These are phyloP conservation scores for Lamellibrachia columna DNA, from an alignment of 2,888 invertebrate species.

Conservation along the genomic window DNA sequence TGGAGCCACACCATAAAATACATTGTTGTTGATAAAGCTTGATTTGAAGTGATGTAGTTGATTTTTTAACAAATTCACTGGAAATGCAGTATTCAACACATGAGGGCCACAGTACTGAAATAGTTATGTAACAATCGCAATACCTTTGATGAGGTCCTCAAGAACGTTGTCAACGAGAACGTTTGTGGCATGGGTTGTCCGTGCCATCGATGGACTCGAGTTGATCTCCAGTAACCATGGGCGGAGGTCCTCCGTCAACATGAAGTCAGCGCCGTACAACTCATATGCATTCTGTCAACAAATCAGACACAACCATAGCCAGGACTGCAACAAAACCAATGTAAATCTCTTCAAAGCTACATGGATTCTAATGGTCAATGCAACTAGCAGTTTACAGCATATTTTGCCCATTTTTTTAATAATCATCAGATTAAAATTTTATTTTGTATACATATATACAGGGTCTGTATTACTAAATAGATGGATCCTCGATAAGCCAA, in stretches of 20 bases:
- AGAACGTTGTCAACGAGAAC: slow-evolving; percentile 82
- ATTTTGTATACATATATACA: too few species aligned
- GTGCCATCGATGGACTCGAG: slow-evolving; percentile 83
- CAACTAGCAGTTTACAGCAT: too few species aligned
- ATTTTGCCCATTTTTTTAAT: too few species aligned
- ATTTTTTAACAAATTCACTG: too few species aligned
- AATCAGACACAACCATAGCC: background rate
- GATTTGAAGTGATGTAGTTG: too few species aligned
- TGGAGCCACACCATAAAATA: too few species aligned
- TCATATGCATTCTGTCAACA: slow-evolving; percentile 81
- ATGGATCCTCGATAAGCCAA: too few species aligned
- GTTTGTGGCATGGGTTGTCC: slow-evolving; percentile 85
- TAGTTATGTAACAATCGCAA: background rate
- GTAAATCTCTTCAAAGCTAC: background rate
- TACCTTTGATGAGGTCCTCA: slow-evolving; percentile 87
- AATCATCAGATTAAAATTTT: too few species aligned
- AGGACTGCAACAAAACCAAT: background rate
- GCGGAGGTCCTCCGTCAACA: slow-evolving; percentile 80
- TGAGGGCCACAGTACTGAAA: too few species aligned
- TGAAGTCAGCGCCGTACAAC: slow-evolving; percentile 91
- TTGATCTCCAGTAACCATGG: slow-evolving; percentile 95
- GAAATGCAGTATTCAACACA: too few species aligned
- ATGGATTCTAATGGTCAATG: background rate
- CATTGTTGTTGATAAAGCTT: too few species aligned
- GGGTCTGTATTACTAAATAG: too few species aligned